Evolutionary conservation across 2,113 vertebrate species (phyloP).

Genomic region (Gobiocypris rarus): DNA sequence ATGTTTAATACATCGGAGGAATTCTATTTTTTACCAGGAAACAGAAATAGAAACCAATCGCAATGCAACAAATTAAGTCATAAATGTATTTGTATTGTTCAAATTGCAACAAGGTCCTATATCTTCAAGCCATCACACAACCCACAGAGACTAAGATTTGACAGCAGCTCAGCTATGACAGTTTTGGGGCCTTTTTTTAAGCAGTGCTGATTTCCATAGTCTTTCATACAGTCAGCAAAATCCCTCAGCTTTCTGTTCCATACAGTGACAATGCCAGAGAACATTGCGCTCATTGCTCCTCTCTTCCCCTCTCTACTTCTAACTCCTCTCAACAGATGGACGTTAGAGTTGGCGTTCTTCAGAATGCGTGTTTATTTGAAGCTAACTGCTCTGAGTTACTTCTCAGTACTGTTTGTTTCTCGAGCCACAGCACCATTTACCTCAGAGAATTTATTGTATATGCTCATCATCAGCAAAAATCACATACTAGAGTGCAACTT

Average conservation of each 20-base stretch:
- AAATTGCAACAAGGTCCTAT: neutral
- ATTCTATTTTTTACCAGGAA: too few species aligned
- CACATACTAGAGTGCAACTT: neutral
- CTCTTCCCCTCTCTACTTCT: neutral
- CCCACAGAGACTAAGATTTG: neutral
- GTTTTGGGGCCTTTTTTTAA: neutral
- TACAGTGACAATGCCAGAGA: slow-evolving; percentile 13
- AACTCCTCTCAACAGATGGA: slow-evolving; percentile 4
- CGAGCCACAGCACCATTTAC: neutral
- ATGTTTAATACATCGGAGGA: too few species aligned
- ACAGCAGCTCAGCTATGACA: neutral
- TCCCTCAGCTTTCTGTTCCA: slow-evolving; percentile 11
- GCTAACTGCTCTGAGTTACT: neutral
- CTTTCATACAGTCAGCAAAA: slow-evolving; percentile 16
- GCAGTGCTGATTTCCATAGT: slow-evolving; percentile 22
- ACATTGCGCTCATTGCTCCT: neutral
- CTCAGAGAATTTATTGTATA: neutral
- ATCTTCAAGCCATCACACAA: neutral
- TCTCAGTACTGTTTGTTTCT: neutral
- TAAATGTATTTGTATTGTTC: neutral
- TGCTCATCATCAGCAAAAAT: slow-evolving; percentile 4
- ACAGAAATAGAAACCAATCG: too few species aligned
- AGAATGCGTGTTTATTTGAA: neutral
- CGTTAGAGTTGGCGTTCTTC: neutral
- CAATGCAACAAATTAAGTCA: too few species aligned